Base-by-base conservation (phyloP, 2,888 invertebrate species). In the Corythucha ciliata region DNA sequence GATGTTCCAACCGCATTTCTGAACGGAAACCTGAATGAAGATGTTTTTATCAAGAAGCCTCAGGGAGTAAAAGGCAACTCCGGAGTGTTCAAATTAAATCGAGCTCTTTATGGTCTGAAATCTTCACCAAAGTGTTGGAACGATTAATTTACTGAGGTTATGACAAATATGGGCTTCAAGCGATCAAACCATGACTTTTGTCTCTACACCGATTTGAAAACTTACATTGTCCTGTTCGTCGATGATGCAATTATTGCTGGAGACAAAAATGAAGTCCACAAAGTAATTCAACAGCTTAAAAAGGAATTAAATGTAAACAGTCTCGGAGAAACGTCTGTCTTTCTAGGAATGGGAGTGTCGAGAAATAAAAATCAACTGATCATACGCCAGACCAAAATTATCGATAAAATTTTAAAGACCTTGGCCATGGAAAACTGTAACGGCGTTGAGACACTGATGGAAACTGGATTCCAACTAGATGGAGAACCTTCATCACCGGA, bases 121-220 rank as follows among this genome's bases (percentile, higher is more conserved):
- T 32, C 21, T 16, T 20, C 54, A 21, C 54, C 50, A n/a, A 51
- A 51, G 27, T 51, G 51, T 14, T 54, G 51, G 54, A 54, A 52
- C 21, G 34, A 36, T 24, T 22, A 27, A 18, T 47, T 54, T 24
- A 51, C 14, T 26, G 46, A 46, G 21, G 37, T 37, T 10, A 37
- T 37, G 37, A 12, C 21, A 18, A 18, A 4, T 3, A 12, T 37
- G 16, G 37, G 37, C 16, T 37, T 37, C 18, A 12, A 37, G 18
- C 37, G 4, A 16, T 37, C 37, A 37, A 37, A 37, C 4, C 37
- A 37, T 37, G 37, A 37, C 37, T 18, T 37, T 18, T 37, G 37
- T 18, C 18, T 37, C 12, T 37, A 37, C 32, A 26, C 8, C 20
- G 10, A 26, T 22, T 14, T 37, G 16, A 36, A 52, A 2, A 48